Evolutionary conservation across 1,140 invertebrate genomes (phyloP).

Genomic region (Tetramorium parvispinum): DNA sequence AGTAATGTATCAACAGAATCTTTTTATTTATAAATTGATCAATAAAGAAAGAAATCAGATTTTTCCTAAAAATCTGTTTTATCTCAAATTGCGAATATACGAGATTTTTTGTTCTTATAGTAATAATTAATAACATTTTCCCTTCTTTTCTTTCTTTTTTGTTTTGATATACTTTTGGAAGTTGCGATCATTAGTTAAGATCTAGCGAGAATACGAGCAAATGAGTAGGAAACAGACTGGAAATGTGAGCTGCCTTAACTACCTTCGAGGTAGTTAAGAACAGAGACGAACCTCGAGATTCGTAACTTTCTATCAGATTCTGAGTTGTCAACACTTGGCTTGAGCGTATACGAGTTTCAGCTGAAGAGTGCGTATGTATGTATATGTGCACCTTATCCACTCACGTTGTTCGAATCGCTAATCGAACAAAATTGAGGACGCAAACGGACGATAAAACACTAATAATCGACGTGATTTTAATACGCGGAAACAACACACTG

Average conservation of each 20-base stretch:
- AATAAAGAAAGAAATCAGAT: background rate
- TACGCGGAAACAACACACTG: background rate
- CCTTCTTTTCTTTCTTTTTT: background rate
- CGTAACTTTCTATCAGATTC: constrained; percentile 78
- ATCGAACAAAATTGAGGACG: constrained; percentile 2
- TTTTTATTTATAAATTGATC: background rate
- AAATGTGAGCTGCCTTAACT: constrained; percentile 41
- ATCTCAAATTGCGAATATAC: background rate
- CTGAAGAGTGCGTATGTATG: background rate
- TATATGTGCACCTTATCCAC: background rate
- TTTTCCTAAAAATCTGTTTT: background rate
- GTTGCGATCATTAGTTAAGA: constrained; percentile 30
- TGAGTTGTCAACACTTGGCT: constrained; percentile 57
- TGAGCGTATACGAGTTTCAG: constrained; percentile 20
- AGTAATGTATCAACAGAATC: background rate
- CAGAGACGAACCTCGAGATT: constrained; percentile 62
- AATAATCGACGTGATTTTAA: constrained; percentile 46
- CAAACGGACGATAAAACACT: background rate
- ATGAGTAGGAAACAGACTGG: constrained; percentile 9
- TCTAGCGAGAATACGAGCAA: constrained; percentile 4
- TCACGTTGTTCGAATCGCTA: constrained; percentile 33
- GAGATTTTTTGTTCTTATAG: background rate
- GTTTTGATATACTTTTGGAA: constrained; percentile 26
- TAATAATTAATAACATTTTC: background rate
- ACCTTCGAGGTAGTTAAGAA: constrained; percentile 62